These are phyloP conservation scores for Microcebus tavaratra DNA, from an alignment of 2,113 vertebrate genomes.

Conservation along the genomic window DNA sequence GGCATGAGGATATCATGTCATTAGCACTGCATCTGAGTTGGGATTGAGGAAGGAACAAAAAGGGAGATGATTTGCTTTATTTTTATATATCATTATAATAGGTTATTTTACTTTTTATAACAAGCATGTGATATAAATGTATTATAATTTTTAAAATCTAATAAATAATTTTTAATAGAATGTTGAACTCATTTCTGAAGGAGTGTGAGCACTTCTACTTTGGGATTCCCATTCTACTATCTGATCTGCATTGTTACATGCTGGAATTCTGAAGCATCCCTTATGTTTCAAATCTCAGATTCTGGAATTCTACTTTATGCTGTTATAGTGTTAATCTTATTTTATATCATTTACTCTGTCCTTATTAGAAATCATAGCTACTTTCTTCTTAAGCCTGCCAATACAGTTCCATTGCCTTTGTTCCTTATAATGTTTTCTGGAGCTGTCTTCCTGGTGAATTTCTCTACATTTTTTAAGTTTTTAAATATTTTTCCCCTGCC, in stretches of 20 bases:
- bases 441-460: constrained; percentile 26
- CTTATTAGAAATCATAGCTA: background rate
- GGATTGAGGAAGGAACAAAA: background rate
- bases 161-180: background rate
- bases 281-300: background rate
- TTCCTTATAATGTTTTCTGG: background rate
- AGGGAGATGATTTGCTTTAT: background rate
- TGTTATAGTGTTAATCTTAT: background rate
- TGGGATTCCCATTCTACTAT: constrained; percentile 17
- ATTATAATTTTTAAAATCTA: constrained; percentile 6
- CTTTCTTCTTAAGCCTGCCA: background rate
- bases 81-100: background rate
- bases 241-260: background rate
- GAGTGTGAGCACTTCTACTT: background rate
- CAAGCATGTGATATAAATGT: background rate
- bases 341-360: background rate
- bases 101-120: constrained; percentile 6
- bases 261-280: background rate
- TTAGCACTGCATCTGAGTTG: background rate
- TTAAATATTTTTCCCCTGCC: background rate
- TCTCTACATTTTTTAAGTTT: background rate
- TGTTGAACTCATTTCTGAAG: constrained; percentile 8
- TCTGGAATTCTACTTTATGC: background rate
- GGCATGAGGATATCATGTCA: background rate
- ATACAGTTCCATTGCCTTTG: background rate